phyloP scores from a whole-genome alignment of 1,140 invertebrate species.

The Meloidogyne floridensis region DNA sequence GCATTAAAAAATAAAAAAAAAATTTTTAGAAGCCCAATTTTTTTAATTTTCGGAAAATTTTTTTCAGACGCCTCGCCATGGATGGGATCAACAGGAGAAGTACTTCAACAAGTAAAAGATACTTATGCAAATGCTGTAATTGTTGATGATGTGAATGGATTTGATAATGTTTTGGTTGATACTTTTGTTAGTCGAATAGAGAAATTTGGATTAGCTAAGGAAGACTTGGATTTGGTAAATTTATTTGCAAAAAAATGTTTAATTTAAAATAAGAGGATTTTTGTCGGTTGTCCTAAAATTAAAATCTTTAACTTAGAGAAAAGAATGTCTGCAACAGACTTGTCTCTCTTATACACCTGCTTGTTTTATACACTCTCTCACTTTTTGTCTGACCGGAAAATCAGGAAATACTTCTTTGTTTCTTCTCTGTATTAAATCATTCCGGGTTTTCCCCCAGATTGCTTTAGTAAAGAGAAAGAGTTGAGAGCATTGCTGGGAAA shows the following conservation, averaged over 20 bases:
- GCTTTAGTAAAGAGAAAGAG: too few relatives aligned
- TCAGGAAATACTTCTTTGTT: too few relatives aligned
- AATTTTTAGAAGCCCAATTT: slow-evolving; percentile 20
- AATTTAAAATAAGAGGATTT: neutral
- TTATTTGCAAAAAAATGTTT: neutral
- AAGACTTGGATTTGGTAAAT: slow-evolving; percentile 57
- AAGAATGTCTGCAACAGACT: too few relatives aligned
- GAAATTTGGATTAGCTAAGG: slow-evolving; percentile 47
- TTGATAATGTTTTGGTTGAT: slow-evolving; percentile 56
- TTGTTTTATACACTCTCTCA: too few relatives aligned
- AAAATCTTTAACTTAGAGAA: neutral
- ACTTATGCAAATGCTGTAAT: slow-evolving; percentile 64
- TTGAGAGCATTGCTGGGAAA: too few relatives aligned
- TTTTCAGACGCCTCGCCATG: slow-evolving; percentile 59
- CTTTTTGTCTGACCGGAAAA: too few relatives aligned
- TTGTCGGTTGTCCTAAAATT: neutral
- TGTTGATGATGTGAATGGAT: slow-evolving; percentile 65
- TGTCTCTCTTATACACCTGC: too few relatives aligned
- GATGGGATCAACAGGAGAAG: slow-evolving; percentile 58
- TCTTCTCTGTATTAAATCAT: too few relatives aligned
- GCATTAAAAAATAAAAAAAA: neutral
- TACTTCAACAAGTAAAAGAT: slow-evolving; percentile 65
- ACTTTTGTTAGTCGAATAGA: slow-evolving; percentile 50
- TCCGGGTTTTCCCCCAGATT: too few relatives aligned
- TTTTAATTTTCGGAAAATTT: too few relatives aligned